Evolutionary conservation across 2,888 invertebrate genomes (phyloP).

Genomic region (Muscina levida): DNA sequence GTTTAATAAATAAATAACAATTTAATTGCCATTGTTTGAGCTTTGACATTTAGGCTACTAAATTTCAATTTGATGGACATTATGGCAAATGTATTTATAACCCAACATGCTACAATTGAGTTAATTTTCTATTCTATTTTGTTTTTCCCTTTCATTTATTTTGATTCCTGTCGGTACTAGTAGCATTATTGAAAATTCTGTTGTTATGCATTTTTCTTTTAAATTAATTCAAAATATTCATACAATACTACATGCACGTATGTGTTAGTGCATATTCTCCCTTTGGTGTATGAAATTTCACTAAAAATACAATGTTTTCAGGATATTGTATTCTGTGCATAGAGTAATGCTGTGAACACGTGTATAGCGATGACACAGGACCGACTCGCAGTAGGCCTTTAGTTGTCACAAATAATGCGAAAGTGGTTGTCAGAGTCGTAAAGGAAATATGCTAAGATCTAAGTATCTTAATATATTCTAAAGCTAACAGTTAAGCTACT

Average conservation of each 20-base stretch:
- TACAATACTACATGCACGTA: not conserved
- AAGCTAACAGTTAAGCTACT: too few species aligned
- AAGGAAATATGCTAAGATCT: too few species aligned
- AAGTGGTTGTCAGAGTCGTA: too few species aligned
- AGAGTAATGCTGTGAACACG: too few species aligned
- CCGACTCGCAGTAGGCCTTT: too few species aligned
- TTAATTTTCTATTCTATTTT: not conserved
- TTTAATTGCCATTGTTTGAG: slow-evolving; percentile 15
- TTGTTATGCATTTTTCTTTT: not conserved
- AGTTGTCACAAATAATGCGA: too few species aligned
- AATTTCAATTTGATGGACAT: not conserved
- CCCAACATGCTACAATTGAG: slow-evolving; percentile 14
- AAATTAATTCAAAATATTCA: not conserved
- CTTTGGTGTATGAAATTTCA: not conserved
- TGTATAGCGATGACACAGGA: too few species aligned
- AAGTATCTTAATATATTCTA: too few species aligned
- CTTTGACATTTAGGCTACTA: not conserved
- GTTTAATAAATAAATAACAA: slow-evolving; percentile 16
- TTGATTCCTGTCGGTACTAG: not conserved
- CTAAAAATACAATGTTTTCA: not conserved
- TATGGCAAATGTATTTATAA: slow-evolving; percentile 2
- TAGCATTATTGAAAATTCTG: not conserved
- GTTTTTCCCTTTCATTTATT: not conserved
- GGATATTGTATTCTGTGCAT: too few species aligned
- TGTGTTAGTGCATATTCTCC: too few species aligned